Evolutionary conservation across 2,113 vertebrate species (phyloP).

Genomic region (Erythrocebus patas): DNA sequence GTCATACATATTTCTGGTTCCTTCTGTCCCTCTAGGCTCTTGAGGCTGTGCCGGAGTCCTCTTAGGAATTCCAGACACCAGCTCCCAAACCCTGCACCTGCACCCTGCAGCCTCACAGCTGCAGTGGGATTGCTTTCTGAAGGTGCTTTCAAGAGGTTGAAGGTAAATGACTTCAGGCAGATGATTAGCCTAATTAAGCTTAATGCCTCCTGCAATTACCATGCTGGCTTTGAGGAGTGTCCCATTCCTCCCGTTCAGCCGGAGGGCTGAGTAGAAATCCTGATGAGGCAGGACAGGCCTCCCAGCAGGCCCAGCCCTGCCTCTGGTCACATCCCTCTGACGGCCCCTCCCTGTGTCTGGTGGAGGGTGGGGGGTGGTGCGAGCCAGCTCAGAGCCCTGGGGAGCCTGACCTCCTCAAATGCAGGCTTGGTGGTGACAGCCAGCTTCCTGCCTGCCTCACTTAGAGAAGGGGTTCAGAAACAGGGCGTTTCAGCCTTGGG

Average conservation of each 20-base stretch:
- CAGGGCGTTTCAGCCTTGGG: neutral
- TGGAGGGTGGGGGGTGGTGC: no score
- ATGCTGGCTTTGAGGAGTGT: neutral
- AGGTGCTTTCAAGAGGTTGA: conserved; percentile 74
- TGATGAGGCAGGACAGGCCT: neutral
- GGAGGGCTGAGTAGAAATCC: neutral
- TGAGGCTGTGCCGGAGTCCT: neutral
- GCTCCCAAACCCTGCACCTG: neutral
- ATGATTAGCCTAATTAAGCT: conserved; percentile 77
- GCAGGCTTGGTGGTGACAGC: neutral
- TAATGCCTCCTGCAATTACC: conserved; percentile 38
- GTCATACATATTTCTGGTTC: neutral
- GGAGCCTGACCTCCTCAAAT: neutral
- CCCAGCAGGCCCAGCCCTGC: neutral
- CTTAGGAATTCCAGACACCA: neutral
- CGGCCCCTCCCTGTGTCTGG: neutral
- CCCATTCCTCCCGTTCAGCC: conserved; percentile 19
- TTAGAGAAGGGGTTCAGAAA: neutral
- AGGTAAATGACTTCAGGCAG: conserved; percentile 71
- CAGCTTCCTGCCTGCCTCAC: neutral
- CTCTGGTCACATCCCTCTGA: neutral
- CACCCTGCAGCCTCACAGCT: neutral
- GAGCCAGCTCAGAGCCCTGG: neutral
- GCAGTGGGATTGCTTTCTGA: conserved; percentile 62
- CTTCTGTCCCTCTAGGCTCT: neutral